A percentile compares a stretch with the other conserved stretches of the same genome.
phyloP scores from a whole-genome alignment of 2,888 invertebrate species.

The Polymixis lichenea region DNA sequence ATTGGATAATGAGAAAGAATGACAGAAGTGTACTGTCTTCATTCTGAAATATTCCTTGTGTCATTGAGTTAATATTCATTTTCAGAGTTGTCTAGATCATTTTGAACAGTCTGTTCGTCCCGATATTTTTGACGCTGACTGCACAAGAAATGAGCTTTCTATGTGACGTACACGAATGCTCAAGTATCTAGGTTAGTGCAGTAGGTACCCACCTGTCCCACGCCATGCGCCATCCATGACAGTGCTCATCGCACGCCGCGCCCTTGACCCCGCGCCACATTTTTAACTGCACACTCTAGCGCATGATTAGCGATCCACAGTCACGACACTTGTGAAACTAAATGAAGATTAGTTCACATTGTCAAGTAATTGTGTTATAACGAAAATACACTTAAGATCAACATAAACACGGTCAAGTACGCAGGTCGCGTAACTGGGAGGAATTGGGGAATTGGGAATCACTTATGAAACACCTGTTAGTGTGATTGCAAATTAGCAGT shows the following conservation, averaged over 20 bases:
- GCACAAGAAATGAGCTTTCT: constrained; percentile 13
- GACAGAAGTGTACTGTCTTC: too few relatives aligned
- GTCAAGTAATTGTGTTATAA: constrained; percentile 63
- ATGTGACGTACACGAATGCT: constrained; percentile 27
- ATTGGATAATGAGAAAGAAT: too few relatives aligned
- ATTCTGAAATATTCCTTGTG: too few relatives aligned
- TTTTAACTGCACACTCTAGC: constrained; percentile 71
- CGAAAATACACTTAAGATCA: constrained; percentile 46
- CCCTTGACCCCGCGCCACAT: constrained; percentile 71
- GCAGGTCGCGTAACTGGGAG: too few relatives aligned
- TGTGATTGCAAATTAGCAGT: too few relatives aligned
- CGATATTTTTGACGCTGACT: too few relatives aligned
- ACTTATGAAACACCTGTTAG: too few relatives aligned
- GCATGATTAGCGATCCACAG: constrained; percentile 76
- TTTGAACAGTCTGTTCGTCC: too few relatives aligned
- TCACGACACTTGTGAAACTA: constrained; percentile 82
- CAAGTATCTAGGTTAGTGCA: constrained; percentile 51
- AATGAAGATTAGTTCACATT: constrained; percentile 58
- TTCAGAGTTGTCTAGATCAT: too few relatives aligned
- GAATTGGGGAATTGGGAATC: too few relatives aligned
- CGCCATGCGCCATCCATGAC: constrained; percentile 62
- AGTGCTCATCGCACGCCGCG: constrained; percentile 57
- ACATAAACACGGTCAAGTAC: constrained; percentile 20
- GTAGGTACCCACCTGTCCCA: constrained; percentile 65
- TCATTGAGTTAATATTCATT: too few relatives aligned